Conservation (phyloP, 2,888 invertebrate species). For the Oeneis ivallda region DNA sequence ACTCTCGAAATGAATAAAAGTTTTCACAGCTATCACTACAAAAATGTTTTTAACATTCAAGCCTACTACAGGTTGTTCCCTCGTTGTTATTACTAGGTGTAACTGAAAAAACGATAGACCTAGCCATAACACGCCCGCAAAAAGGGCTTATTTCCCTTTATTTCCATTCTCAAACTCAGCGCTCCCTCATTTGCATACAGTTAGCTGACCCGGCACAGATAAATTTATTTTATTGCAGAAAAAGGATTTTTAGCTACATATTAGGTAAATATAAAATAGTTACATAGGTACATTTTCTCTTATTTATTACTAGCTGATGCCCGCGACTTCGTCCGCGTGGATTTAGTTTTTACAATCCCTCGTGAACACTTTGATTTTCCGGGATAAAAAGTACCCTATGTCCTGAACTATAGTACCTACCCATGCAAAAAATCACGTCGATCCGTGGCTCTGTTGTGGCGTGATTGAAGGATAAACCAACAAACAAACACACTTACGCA, state of each 20-base stretch:
- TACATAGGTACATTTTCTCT: no score
- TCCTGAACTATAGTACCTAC: no score
- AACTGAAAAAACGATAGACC: not conserved
- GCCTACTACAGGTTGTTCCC: not conserved
- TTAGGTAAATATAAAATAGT: not conserved
- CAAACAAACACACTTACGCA: no score
- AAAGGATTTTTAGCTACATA: conserved; percentile 6
- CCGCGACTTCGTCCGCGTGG: no score
- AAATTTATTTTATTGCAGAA: conserved; percentile 12
- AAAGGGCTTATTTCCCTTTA: conserved; percentile 9
- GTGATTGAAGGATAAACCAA: no score
- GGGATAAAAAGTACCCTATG: no score
- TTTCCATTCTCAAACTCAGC: not conserved
- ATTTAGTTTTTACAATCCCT: no score
- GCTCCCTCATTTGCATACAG: conserved; percentile 15
- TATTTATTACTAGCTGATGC: no score
- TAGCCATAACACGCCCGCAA: not conserved
- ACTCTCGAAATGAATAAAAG: not conserved
- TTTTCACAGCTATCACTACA: not conserved
- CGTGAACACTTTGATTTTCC: no score
- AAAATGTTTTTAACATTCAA: not conserved
- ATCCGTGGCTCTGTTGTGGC: no score
- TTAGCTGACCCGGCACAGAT: not conserved
- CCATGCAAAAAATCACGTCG: no score
- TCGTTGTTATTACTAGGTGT: not conserved